Conservation (phyloP, 2,797 vertebrate genomes). For the Neosilurus mollespiculum region DNA sequence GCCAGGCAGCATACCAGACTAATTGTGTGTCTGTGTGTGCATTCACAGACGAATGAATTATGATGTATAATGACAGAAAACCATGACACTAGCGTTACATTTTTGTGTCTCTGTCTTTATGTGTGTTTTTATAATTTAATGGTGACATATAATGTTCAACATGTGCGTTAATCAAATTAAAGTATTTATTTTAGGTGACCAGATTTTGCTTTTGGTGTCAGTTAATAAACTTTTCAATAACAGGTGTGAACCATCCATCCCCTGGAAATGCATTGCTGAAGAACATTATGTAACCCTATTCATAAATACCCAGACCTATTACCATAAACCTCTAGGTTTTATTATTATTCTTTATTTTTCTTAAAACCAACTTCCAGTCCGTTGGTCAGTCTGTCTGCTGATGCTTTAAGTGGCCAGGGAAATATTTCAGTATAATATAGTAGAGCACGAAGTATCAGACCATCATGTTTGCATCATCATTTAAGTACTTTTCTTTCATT, state of each 20-base stretch:
- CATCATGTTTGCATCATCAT: too few species aligned
- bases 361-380: too few species aligned
- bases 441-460: too few species aligned
- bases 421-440: too few species aligned
- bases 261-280: not conserved
- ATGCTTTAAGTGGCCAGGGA: too few species aligned
- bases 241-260: not conserved
- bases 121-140: not conserved
- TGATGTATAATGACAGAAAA: not conserved
- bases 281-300: too few species aligned
- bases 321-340: too few species aligned
- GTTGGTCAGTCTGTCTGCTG: too few species aligned
- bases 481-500: not conserved
- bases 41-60: not conserved
- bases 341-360: too few species aligned
- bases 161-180: not conserved
- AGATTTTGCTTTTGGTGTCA: not conserved
- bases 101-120: not conserved
- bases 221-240: not conserved
- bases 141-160: not conserved
- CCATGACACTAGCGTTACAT: too few species aligned
- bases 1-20: too few species aligned
- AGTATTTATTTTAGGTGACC: conserved; percentile 16
- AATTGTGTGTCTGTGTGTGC: not conserved
- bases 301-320: too few species aligned